Base-by-base conservation (phyloP, 2,888 invertebrate genomes). In the Cephonodes hylas region DNA sequence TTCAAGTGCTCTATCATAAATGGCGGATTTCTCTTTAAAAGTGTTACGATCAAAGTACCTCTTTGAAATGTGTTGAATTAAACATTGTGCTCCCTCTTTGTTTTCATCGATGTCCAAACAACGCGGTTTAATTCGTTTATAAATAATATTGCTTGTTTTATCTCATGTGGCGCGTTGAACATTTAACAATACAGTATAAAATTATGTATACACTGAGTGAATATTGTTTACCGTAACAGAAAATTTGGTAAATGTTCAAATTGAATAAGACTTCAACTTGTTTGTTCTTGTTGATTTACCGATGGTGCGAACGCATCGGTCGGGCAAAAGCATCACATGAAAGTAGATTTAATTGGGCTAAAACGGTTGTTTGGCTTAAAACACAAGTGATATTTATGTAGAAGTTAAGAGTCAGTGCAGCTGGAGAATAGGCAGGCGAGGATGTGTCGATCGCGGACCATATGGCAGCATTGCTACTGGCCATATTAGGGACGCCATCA, bases 401-500 rank as follows among this genome's bases (percentile, higher is more conserved):
- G 10, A 53, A 27, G 27, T 53, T n/a, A 8, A 73, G 68, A 74
- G 71, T 77, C 73, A 70, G 71, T 79, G 78, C 81, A 85, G 77
- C 79, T 80, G 80, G 73, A 76, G 72, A 75, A 67, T 71, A 79
- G 76, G 76, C 78, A 78, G 76, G 76, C 82, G 85, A 84, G 87
- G 89, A 89, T 90, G 88, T 86, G 73, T 88, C 84, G 83, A 74
- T 70, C 76, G 83, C 83, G 73, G 80, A 84, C 92, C 92, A 92
- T 91, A 92, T 91, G 92, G 92, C 86, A 83, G 85, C 84, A 77
- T 76, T 80, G 79, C 83, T 71, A 79, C 76, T 77, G 75, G 69
- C 92, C 92, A 83, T 91, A 92, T 91, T 87, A 84, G 91, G 91
- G 87, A 84, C 81, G 80, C 80, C 74, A 84, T 74, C 92, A 91